phyloP scores from a whole-genome alignment of 2,888 invertebrate genomes.

The Operophtera brumata region DNA sequence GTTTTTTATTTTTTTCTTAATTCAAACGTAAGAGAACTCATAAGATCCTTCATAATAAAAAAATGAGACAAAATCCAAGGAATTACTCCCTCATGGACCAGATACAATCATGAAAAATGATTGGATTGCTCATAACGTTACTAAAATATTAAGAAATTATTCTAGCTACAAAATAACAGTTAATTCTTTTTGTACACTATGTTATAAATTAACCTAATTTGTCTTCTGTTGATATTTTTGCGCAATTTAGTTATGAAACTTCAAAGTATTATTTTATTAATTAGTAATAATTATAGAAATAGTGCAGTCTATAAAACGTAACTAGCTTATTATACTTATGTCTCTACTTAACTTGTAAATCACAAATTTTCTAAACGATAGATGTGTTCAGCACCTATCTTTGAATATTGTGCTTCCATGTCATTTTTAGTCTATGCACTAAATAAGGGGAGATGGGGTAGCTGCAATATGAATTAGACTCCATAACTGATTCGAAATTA shows the following conservation, averaged over 20 bases:
- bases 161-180: constrained; percentile 66
- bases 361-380: constrained; percentile 33
- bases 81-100: no score
- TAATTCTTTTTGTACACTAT: constrained; percentile 70
- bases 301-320: constrained; percentile 35
- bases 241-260: constrained; percentile 12
- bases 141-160: constrained; percentile 43
- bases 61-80: no score
- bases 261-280: background rate
- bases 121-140: background rate
- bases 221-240: constrained; percentile 30
- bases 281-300: constrained; percentile 18
- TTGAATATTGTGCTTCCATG: constrained; percentile 27
- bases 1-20: no score
- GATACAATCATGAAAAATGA: no score
- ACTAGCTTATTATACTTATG: constrained; percentile 29
- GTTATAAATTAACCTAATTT: constrained; percentile 49
- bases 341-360: constrained; percentile 33
- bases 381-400: constrained; percentile 30
- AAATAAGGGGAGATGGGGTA: background rate
- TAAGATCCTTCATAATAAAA: no score
- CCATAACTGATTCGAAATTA: background rate
- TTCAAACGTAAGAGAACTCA: no score
- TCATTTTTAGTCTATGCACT: constrained; percentile 6
- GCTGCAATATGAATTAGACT: background rate